These are phyloP conservation scores for Muntiacus muntjak DNA, from an alignment of 2,113 vertebrate genomes.

Conservation along the genomic window DNA sequence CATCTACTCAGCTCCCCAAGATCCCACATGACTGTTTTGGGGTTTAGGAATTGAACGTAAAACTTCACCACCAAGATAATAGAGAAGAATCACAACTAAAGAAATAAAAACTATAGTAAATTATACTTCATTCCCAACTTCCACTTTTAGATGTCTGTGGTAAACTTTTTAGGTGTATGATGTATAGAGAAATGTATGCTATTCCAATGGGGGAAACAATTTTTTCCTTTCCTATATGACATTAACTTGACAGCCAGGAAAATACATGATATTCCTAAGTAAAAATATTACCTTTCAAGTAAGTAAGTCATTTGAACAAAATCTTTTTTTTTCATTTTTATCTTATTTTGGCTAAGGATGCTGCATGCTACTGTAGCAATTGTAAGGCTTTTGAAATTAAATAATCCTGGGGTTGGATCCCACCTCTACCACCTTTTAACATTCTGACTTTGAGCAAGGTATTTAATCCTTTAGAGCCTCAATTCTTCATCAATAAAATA, in stretches of 20 bases:
- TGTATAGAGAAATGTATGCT: background rate
- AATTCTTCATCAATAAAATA: background rate
- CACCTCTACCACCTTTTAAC: background rate
- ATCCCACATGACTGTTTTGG: background rate
- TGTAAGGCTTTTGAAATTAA: background rate
- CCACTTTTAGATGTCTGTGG: background rate
- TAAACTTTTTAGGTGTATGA: background rate
- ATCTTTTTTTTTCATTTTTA: background rate
- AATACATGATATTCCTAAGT: background rate
- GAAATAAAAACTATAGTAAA: background rate
- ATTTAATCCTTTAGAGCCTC: background rate
- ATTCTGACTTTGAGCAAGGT: background rate
- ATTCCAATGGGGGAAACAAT: background rate
- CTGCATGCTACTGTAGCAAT: background rate
- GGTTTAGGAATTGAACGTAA: background rate
- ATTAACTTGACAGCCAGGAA: background rate
- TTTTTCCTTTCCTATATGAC: background rate
- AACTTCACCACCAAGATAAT: background rate
- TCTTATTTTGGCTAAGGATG: background rate
- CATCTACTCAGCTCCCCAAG: background rate
- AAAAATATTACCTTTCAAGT: background rate
- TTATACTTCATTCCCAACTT: background rate
- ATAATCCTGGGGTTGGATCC: background rate
- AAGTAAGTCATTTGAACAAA: background rate
- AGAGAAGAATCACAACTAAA: background rate